Evolutionary conservation across 1,140 invertebrate species (phyloP), one percentile per base, ranked within the genome.

Genomic region (Cephus cinctus): DNA sequence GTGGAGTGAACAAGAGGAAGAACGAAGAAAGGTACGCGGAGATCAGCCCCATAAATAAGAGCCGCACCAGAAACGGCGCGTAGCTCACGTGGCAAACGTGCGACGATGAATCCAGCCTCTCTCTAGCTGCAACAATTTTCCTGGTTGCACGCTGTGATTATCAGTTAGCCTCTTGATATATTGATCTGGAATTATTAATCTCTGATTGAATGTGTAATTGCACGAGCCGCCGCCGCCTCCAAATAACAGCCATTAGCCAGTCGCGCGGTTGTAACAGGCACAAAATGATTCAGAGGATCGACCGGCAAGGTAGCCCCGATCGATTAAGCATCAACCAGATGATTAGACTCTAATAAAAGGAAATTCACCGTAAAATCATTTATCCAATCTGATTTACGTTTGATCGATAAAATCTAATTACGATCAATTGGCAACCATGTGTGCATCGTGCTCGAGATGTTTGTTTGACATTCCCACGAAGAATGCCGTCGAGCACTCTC

Each of bases 381-480:
- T n/a, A n/a, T n/a, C n/a, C n/a, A n/a, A n/a, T n/a, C n/a, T n/a
- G n/a, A n/a, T n/a, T n/a, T n/a, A n/a, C n/a, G n/a, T n/a, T n/a
- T n/a, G n/a, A n/a, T n/a, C n/a, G n/a, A n/a, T n/a, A n/a, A n/a
- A n/a, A n/a, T n/a, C n/a, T n/a, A n/a, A n/a, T n/a, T n/a, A n/a
- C n/a, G n/a, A n/a, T n/a, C n/a, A n/a, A n/a, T n/a, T n/a, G n/a
- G n/a, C n/a, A n/a, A n/a, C n/a, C n/a, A n/a, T n/a, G n/a, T n/a
- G n/a, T n/a, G 50, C 50, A 47, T 54, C 40, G 50, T 51, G 49
- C 50, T 65, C 58, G 54, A 68, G 59, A 63, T 68, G 63, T 72
- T 70, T 72, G 63, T 72, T 72, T 72, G 68, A 57, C 52, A 71
- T 72, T 72, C 65, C 69, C 69, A 71, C 65, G 67, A 59, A 59